Evolutionary conservation across 1,140 invertebrate species (phyloP).

Genomic region (Euschistus heros): DNA sequence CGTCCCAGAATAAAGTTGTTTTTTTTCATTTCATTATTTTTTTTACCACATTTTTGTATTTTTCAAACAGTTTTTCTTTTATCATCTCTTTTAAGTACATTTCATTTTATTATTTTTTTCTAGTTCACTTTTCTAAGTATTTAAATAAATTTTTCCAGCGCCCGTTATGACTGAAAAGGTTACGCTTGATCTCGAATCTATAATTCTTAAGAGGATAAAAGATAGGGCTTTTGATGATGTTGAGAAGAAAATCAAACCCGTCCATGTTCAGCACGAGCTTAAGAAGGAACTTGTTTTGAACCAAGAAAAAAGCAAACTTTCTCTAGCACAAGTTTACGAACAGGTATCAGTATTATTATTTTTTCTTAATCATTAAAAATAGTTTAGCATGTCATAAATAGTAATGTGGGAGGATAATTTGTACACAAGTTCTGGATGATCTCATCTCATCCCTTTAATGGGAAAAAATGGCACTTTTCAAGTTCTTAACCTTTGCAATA

Average conservation of each 20-base stretch:
- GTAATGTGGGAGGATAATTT: neutral
- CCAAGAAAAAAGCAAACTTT: constrained; percentile 91
- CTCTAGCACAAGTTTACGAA: constrained; percentile 92
- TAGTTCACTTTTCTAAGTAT: too few relatives aligned
- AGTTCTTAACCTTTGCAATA: too few relatives aligned
- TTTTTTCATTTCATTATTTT: too few relatives aligned
- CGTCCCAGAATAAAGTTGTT: too few relatives aligned
- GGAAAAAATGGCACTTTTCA: too few relatives aligned
- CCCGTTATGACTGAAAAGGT: constrained; percentile 87
- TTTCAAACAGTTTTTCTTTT: too few relatives aligned
- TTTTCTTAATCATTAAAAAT: constrained; percentile 12
- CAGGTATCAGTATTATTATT: constrained; percentile 36
- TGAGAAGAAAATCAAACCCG: constrained; percentile 74
- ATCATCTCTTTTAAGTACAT: too few relatives aligned
- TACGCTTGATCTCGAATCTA: constrained; percentile 75
- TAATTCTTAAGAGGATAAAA: constrained; percentile 84
- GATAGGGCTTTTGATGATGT: constrained; percentile 95
- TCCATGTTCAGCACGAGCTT: constrained; percentile 71
- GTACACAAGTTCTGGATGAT: too few relatives aligned
- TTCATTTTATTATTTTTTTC: too few relatives aligned
- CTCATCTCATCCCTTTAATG: too few relatives aligned
- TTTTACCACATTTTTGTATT: too few relatives aligned
- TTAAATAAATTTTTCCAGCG: constrained; percentile 37
- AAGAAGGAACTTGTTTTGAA: constrained; percentile 84
- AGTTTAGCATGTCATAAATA: neutral